Percentiles rank a stretch among this genome's conserved stretches.
Conservation (phyloP, 2,888 invertebrate genomes). For the Melieria crassipennis region DNA sequence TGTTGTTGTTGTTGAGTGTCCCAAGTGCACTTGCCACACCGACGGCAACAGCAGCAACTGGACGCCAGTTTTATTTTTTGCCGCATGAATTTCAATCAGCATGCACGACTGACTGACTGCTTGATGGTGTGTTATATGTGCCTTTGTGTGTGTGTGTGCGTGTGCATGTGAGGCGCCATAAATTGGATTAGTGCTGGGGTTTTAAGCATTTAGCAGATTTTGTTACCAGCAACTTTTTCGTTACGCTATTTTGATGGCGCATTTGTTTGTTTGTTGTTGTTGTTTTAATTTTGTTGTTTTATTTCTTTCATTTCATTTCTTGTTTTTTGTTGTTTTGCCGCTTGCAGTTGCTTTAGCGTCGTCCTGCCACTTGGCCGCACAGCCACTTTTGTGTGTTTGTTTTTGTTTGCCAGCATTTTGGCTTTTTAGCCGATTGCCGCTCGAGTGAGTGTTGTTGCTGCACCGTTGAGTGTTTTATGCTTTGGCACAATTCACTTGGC, state of each 20-base stretch:
- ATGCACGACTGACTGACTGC: too few species aligned
- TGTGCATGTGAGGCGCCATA: conserved; percentile 32
- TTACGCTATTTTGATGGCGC: conserved; percentile 33
- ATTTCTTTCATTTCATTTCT: too few species aligned
- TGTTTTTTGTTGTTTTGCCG: conserved; percentile 30
- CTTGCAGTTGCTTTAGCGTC: conserved; percentile 26
- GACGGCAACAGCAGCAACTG: too few species aligned
- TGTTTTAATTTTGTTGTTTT: conserved; percentile 9
- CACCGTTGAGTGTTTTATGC: conserved; percentile 46
- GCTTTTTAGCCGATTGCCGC: neutral
- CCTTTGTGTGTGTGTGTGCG: too few species aligned
- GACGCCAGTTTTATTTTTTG: too few species aligned
- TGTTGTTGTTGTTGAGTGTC: too few species aligned
- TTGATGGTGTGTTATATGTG: too few species aligned
- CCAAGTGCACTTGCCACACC: too few species aligned
- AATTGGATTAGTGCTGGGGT: conserved; percentile 53
- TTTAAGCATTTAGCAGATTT: conserved; percentile 52
- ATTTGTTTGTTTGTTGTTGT: conserved; percentile 4
- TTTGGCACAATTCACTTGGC: conserved; percentile 34
- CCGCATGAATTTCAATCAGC: too few species aligned
- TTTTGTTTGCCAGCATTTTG: neutral
- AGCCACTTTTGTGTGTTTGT: neutral
- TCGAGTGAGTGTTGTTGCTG: conserved; percentile 40
- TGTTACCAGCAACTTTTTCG: conserved; percentile 37
- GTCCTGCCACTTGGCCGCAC: neutral